phyloP scores from a whole-genome alignment of 2,797 vertebrate species.

The Nothura maculosa region DNA sequence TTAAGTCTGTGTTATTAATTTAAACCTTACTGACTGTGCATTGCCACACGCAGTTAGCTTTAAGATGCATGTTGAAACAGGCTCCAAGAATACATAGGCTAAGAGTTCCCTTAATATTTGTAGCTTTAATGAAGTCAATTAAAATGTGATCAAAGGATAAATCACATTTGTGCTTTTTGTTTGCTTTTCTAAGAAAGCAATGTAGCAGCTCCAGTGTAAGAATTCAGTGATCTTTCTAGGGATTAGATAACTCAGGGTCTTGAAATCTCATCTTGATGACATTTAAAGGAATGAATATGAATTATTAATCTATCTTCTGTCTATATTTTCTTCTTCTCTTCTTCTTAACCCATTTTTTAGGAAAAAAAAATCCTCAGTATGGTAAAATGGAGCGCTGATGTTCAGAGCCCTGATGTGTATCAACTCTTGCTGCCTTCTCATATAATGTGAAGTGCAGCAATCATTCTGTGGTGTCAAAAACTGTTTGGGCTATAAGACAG shows the following conservation, averaged over 20 bases:
- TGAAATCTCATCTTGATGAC: slow-evolving; percentile 4
- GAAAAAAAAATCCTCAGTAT: slow-evolving; percentile 26
- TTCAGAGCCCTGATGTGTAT: slow-evolving; percentile 58
- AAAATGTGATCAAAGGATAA: slow-evolving; percentile 64
- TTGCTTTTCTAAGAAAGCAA: slow-evolving; percentile 25
- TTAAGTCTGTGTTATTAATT: slow-evolving; percentile 80
- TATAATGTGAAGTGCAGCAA: slow-evolving; percentile 68
- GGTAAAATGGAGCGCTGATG: slow-evolving; percentile 70
- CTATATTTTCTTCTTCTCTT: background rate
- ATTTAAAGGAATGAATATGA: slow-evolving; percentile 19
- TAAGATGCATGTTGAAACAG: slow-evolving; percentile 70
- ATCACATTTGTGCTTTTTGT: slow-evolving; percentile 32
- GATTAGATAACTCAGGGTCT: background rate
- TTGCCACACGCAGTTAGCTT: slow-evolving; percentile 70
- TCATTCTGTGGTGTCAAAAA: slow-evolving; percentile 81
- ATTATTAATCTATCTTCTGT: slow-evolving; percentile 3
- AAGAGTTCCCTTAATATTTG: slow-evolving; percentile 56
- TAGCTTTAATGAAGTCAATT: slow-evolving; percentile 71
- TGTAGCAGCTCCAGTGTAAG: background rate
- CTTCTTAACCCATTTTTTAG: background rate
- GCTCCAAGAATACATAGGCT: slow-evolving; percentile 35
- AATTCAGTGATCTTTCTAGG: background rate
- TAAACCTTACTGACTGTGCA: slow-evolving; percentile 74
- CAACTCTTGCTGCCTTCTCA: slow-evolving; percentile 72
- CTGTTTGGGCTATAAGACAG: slow-evolving; percentile 83